Evolutionary conservation across 1,140 invertebrate species (phyloP), one percentile per base, ranked within the genome.

Genomic region (Asobara japonica): DNA sequence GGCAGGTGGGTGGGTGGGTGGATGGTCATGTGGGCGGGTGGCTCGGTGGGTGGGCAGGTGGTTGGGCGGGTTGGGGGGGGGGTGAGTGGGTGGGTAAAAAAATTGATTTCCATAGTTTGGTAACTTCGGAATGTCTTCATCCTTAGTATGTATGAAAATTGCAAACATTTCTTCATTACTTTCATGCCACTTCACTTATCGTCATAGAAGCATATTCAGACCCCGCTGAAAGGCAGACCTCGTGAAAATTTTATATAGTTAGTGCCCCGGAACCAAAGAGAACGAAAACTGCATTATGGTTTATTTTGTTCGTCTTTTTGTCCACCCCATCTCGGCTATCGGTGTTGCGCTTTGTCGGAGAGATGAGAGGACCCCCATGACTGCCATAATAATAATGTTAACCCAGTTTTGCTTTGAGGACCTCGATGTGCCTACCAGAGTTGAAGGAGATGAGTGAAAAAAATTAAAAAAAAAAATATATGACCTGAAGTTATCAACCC

Each of bases 381-480:
- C 65, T 71, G 5, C 41, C 13, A 74, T 74, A 74, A 74, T 75
- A 75, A 75, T 75, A 65, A 65, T 68, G 61, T 75, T 75, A 75
- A 75, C 74, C 74, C 66, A 72, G 74, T 72, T 75, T 69, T 61
- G 27, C 66, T 67, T 30, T 69, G 67, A 45, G 56, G 20, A 31
- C 67, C 27, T 30, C 29, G 66, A 56, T 38, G 48, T 62, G 33
- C 38, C 66, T 69, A 33, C 62, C 61, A 71, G 69, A 75, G 74
- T 70, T 20, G 62, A 71, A 70, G 61, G 62, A 62, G 18, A 18
- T 18, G 48, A 67, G 36, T 20, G 22, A 64, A 48, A 36, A 56
- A 64, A 62, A 60, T 31, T 18, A 18, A 31, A 30, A 60, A 60
- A 60, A 33, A 65, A 65, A 36, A 20, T 22, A 66, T 22, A 61